Evolutionary conservation across 2,797 vertebrate genomes (phyloP).

Genomic region (Cryptoprocta ferox): DNA sequence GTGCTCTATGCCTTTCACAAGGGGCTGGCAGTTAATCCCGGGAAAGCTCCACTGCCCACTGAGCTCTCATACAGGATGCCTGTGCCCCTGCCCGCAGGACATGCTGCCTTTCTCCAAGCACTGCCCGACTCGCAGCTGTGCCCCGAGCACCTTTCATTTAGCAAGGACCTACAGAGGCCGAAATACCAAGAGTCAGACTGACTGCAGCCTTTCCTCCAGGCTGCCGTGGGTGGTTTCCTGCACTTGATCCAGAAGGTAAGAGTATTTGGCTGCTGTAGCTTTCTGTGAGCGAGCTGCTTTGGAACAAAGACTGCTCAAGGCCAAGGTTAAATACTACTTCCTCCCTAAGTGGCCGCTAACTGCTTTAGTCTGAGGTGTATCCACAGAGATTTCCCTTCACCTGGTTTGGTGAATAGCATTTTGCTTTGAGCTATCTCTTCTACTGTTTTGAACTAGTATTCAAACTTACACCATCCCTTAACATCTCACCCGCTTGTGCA

Average conservation of each 20-base stretch:
- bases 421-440: not conserved
- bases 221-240: not conserved
- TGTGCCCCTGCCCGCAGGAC: fast-evolving
- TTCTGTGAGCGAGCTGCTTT: not conserved
- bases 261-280: not conserved
- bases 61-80: not conserved
- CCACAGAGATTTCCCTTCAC: not conserved
- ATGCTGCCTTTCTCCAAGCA: not conserved
- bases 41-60: not conserved
- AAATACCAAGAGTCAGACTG: not conserved
- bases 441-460: not conserved
- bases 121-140: fast-evolving
- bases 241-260: not conserved
- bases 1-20: not conserved
- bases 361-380: not conserved
- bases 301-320: not conserved
- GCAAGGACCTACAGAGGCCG: not conserved
- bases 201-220: not conserved
- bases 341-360: not conserved
- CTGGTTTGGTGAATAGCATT: not conserved
- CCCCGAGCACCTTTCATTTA: not conserved
- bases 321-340: not conserved
- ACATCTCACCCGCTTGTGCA: not conserved
- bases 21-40: not conserved
- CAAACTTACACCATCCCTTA: not conserved